Evolutionary conservation across 2,113 vertebrate genomes (phyloP), one percentile per base, ranked within the genome.

Genomic region (Marmota flaviventris): DNA sequence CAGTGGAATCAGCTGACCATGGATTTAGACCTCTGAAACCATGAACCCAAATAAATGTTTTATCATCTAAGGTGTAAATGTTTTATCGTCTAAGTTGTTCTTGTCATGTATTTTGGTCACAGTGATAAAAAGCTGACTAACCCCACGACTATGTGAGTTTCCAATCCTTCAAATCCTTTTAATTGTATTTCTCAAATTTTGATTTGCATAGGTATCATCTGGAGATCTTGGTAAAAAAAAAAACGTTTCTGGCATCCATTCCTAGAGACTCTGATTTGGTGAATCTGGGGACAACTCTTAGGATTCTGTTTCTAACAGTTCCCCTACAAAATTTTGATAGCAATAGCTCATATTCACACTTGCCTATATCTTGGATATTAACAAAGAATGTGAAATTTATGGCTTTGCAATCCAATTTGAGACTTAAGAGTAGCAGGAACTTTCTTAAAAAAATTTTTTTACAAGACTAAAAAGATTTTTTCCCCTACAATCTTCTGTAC

Each of bases 181-280:
- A 82, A 29, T 56, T 42, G 39, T 65, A 63, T 29, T 84, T 96
- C n/a, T 97, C 77, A 88, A 82, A 95, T 56, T 91, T 89, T 83
- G 13, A 8, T 85, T 85, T 85, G 2, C 13, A 39, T 17, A 85
- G 13, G 22, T 3, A 67, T 88, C 27, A n/a, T 13, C 65, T 96
- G 34, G 11, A 34, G 6, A 87, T 48, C 16, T 58, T 81, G 77
- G 22, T 85, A 73, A 94, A 96, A 88, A 91, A 42, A 45, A 22
- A 82, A 1, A 91, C 8, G 65, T 85, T 89, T 48, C 29, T 8
- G 5, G 16, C 8, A 61, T 11, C 18, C 8, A 77, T 79, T 29
- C 16, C 8, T 34, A 48, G 24, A 79, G 27, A 89, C 72, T 94
- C 37, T 95, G 34, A 91, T 56, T 82, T 96, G 32, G 42, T 85